Evolutionary conservation across 2,113 vertebrate genomes (phyloP).

Genomic region (Apaloderma vittatum): DNA sequence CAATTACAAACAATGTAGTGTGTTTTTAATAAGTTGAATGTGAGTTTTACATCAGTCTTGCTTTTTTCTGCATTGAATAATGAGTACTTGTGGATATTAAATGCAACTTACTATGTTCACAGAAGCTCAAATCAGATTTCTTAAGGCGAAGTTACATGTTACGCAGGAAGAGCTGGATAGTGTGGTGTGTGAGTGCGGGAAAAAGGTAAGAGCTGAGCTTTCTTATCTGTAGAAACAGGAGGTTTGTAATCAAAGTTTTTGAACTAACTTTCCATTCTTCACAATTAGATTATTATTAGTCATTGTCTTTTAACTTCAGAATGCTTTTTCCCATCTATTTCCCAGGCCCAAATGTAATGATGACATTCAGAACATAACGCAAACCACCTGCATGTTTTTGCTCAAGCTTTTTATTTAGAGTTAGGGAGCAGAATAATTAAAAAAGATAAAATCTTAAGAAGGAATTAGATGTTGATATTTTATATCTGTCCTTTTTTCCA

Average conservation of each 20-base stretch:
- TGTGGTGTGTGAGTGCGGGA: conserved; percentile 84
- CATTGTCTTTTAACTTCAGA: neutral
- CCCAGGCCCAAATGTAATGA: neutral
- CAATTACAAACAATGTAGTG: neutral
- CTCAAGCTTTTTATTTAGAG: neutral
- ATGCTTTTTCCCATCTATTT: neutral
- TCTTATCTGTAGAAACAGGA: neutral
- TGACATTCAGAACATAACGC: neutral
- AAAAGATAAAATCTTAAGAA: neutral
- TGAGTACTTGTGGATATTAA: neutral
- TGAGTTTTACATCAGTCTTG: neutral
- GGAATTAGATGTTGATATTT: neutral
- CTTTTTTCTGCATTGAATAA: neutral
- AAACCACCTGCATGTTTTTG: neutral
- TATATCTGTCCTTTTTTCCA: neutral
- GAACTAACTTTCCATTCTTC: neutral
- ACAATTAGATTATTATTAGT: neutral
- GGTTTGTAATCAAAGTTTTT: conserved; percentile 1
- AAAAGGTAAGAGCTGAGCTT: conserved; percentile 82
- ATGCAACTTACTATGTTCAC: conserved; percentile 58
- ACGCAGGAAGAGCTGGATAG: conserved; percentile 90
- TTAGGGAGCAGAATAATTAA: neutral
- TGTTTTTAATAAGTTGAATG: neutral
- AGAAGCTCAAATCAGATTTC: conserved; percentile 90
- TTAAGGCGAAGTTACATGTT: conserved; percentile 91